A percentile compares a stretch with the other conserved stretches of the same genome.
Conservation (phyloP, 2,888 invertebrate species). For the Tetragnatha montana region DNA sequence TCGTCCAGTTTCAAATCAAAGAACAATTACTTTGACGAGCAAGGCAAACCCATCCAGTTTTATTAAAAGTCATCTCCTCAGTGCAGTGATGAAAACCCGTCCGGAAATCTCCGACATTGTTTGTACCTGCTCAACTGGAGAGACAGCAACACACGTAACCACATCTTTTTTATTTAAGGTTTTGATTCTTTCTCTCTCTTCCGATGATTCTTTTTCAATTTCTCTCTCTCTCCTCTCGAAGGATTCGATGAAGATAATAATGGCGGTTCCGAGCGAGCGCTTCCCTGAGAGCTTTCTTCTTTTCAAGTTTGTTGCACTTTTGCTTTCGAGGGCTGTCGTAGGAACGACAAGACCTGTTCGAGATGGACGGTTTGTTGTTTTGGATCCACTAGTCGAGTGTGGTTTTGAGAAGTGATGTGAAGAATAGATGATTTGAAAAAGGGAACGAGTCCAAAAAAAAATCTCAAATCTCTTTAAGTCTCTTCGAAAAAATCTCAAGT, state of each 20-base stretch:
- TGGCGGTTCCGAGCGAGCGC: constrained; percentile 45
- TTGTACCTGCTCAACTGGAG: constrained; percentile 3
- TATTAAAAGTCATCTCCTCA: no score
- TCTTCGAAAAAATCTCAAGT: no score
- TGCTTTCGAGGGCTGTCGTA: constrained; percentile 52
- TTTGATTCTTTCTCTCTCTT: constrained; percentile 13
- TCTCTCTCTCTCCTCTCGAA: constrained; percentile 4
- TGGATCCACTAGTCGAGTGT: neutral
- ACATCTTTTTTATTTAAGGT: constrained; percentile 9
- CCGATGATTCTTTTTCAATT: constrained; percentile 3
- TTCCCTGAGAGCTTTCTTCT: neutral
- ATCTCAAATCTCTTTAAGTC: no score
- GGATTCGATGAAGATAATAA: constrained; percentile 25
- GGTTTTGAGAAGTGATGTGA: neutral
- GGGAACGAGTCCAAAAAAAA: no score
- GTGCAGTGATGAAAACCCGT: neutral
- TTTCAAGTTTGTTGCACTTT: constrained; percentile 61
- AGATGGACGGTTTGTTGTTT: neutral
- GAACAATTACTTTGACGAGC: neutral
- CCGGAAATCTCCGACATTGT: constrained; percentile 19
- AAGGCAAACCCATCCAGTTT: neutral
- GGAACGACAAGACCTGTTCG: constrained; percentile 11
- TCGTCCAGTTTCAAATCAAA: neutral
- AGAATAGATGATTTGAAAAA: no score
- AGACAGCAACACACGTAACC: constrained; percentile 19